A percentile compares a stretch with the other conserved stretches of the same genome.
Conservation (phyloP, 1,140 invertebrate species). For the Marisa cornuarietis region DNA sequence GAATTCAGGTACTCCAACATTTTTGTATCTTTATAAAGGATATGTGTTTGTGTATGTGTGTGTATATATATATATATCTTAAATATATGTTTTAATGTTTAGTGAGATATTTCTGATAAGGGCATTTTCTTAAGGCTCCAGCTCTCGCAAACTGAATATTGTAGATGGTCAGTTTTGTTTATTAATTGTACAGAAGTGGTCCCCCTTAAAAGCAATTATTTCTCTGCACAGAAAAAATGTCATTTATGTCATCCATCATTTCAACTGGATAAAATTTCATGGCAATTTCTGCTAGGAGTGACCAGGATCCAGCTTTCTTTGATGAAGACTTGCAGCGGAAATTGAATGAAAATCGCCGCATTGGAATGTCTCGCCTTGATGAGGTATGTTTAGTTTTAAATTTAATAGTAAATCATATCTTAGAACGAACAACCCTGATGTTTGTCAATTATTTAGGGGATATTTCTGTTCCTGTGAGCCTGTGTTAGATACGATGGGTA, state of each 20-base stretch:
- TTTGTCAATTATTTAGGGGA: too few species aligned
- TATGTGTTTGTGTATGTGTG: neutral
- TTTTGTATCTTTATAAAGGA: neutral
- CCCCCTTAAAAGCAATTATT: too few species aligned
- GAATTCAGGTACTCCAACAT: slow-evolving; percentile 27
- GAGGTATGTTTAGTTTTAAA: slow-evolving; percentile 39
- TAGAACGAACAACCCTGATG: neutral
- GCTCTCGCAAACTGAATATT: neutral
- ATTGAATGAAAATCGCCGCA: slow-evolving; percentile 52
- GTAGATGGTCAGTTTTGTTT: neutral
- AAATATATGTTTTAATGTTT: neutral
- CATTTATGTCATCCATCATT: too few species aligned
- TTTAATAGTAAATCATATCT: neutral
- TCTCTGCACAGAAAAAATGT: too few species aligned
- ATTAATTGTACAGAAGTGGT: too few species aligned
- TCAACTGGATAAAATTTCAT: neutral
- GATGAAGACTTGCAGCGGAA: slow-evolving; percentile 51
- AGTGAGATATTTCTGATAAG: neutral
- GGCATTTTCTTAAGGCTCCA: neutral
- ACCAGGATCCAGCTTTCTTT: slow-evolving; percentile 53
- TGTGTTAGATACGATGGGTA: too few species aligned
- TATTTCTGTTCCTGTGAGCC: too few species aligned
- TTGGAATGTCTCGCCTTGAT: slow-evolving; percentile 48
- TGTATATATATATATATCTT: neutral
- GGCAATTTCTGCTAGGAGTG: slow-evolving; percentile 34